Percentiles rank a stretch among this genome's conserved stretches.
Conservation (phyloP, 2,888 invertebrate genomes). For the Schizaphis graminum region DNA sequence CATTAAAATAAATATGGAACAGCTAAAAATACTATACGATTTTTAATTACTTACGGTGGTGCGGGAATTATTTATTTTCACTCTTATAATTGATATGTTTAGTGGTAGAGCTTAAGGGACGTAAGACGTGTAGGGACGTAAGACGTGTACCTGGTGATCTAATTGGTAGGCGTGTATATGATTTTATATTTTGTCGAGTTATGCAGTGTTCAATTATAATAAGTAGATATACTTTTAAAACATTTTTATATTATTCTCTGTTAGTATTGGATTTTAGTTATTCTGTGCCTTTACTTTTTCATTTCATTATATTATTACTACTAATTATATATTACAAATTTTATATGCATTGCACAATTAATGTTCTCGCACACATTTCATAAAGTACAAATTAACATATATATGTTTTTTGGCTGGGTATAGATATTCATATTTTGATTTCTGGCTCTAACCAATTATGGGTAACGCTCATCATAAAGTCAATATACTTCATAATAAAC, state of each 20-base stretch:
- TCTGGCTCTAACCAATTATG: too few relatives aligned
- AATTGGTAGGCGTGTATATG: not conserved
- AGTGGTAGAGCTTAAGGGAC: not conserved
- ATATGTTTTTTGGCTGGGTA: too few relatives aligned
- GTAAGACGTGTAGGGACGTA: not conserved
- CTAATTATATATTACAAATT: not conserved
- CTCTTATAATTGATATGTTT: not conserved
- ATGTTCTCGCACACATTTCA: not conserved
- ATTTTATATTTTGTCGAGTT: not conserved
- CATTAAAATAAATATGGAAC: not conserved
- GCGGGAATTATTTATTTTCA: not conserved
- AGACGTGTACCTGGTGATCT: not conserved
- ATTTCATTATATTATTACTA: not conserved
- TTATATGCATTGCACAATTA: not conserved
- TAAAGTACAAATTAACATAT: not conserved
- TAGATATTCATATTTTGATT: too few relatives aligned
- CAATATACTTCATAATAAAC: too few relatives aligned
- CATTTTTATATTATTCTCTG: not conserved
- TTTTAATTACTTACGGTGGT: not conserved
- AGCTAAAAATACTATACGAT: not conserved
- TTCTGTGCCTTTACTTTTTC: too few relatives aligned
- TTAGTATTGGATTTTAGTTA: too few relatives aligned
- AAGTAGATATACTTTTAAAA: not conserved
- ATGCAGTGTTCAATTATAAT: not conserved
- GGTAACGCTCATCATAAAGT: too few relatives aligned